Evolutionary conservation across 2,113 vertebrate genomes (phyloP).

Genomic region (Pterocles orientalis): DNA sequence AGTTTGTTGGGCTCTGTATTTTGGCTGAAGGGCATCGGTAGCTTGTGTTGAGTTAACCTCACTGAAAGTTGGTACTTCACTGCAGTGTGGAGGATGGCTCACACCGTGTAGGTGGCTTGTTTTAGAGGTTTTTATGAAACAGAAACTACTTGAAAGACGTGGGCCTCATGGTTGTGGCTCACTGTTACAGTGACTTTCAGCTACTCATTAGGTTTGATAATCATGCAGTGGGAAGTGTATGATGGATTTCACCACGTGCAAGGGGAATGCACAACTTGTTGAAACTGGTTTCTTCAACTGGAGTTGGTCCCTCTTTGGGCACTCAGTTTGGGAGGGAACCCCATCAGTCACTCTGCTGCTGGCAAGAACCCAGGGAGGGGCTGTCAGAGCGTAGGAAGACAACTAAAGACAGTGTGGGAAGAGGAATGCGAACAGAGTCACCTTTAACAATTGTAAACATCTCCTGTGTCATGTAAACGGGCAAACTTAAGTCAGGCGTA

Average conservation of each 20-base stretch:
- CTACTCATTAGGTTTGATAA: not conserved
- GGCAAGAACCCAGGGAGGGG: not conserved
- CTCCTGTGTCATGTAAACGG: not conserved
- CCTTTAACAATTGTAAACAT: not conserved
- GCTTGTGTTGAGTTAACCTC: not conserved
- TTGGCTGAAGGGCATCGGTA: not conserved
- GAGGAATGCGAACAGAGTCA: not conserved
- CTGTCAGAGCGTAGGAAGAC: not conserved
- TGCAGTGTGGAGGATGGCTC: not conserved
- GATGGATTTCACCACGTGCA: accelerated
- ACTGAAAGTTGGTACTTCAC: not conserved
- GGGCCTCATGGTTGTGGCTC: not conserved
- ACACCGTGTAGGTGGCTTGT: not conserved
- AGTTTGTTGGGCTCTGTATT: not conserved
- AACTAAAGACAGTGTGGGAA: not conserved
- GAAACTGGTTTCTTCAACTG: not conserved
- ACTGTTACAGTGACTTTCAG: not conserved
- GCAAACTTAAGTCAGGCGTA: not conserved
- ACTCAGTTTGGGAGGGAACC: not conserved
- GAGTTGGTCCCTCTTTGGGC: not conserved
- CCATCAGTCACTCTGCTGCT: accelerated
- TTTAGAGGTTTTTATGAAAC: not conserved
- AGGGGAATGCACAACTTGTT: not conserved
- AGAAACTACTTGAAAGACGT: not conserved
- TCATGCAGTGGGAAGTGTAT: not conserved